Evolutionary conservation across 2,113 vertebrate genomes (phyloP).

Genomic region (Melierax canorus): DNA sequence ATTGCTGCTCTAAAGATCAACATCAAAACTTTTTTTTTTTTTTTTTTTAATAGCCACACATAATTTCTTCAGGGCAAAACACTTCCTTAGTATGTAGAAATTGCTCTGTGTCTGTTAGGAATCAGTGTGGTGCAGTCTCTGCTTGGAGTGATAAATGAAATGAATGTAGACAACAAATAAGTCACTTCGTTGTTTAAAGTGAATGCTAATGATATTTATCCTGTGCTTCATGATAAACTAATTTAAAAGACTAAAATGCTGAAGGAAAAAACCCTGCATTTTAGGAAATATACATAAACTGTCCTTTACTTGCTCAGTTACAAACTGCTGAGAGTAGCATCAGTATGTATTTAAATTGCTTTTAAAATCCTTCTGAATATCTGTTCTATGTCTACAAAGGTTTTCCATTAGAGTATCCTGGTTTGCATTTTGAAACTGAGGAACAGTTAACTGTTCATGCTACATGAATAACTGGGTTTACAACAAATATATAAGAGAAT

Average conservation of each 20-base stretch:
- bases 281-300: not conserved
- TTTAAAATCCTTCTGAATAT: not conserved
- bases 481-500: not conserved
- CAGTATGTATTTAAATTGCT: not conserved
- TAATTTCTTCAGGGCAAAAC: not conserved
- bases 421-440: not conserved
- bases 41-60: not conserved
- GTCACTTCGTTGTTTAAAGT: slow-evolving; percentile 4
- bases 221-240: slow-evolving; percentile 8
- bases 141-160: slow-evolving; percentile 21
- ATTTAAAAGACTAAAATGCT: not conserved
- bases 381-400: not conserved
- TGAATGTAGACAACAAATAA: not conserved
- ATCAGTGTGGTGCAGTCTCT: not conserved
- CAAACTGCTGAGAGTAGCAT: not conserved
- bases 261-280: not conserved
- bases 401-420: not conserved
- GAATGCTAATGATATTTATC: slow-evolving; percentile 31
- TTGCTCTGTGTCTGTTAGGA: not conserved
- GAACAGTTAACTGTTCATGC: not conserved
- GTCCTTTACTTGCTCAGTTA: not conserved
- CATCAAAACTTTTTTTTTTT: not conserved
- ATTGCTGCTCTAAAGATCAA: not conserved
- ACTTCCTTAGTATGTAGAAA: not conserved
- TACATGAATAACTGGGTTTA: not conserved